A percentile compares a stretch with the other conserved stretches of the same genome.
Evolutionary conservation across 2,797 vertebrate genomes (phyloP).

Genomic region (Thunnus albacares): DNA sequence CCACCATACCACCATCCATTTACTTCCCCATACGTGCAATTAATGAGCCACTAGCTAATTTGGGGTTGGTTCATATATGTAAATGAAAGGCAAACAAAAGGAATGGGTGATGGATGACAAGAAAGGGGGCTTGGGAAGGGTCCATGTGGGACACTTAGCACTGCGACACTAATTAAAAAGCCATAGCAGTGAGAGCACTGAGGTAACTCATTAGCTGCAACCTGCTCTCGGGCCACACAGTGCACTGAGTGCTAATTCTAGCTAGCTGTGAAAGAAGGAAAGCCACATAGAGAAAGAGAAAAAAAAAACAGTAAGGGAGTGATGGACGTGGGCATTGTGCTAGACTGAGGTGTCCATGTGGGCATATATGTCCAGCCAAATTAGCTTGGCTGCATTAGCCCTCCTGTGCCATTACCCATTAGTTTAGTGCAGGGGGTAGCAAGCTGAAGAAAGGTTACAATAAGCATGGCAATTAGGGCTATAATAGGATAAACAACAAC

Average conservation of each 20-base stretch:
- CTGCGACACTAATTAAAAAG: slow-evolving; percentile 87
- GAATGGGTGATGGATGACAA: slow-evolving; percentile 83
- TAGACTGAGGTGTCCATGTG: slow-evolving; percentile 66
- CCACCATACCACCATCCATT: slow-evolving; percentile 73
- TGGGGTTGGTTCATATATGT: slow-evolving; percentile 83
- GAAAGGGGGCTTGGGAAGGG: slow-evolving; percentile 70
- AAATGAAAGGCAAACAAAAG: slow-evolving; percentile 87
- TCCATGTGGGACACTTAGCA: slow-evolving; percentile 84
- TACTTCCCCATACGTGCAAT: slow-evolving; percentile 83
- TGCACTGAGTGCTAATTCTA: slow-evolving; percentile 54
- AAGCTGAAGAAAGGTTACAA: slow-evolving; percentile 80
- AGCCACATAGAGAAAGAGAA: slow-evolving; percentile 43
- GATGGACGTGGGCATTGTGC: slow-evolving; percentile 75
- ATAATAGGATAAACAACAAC: slow-evolving; percentile 86
- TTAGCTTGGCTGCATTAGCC: slow-evolving; percentile 76
- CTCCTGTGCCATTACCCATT: slow-evolving; percentile 78
- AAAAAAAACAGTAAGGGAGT: slow-evolving; percentile 50
- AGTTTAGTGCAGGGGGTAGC: slow-evolving; percentile 74
- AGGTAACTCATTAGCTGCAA: slow-evolving; percentile 85
- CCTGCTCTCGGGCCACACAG: slow-evolving; percentile 67
- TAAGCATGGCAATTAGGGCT: slow-evolving; percentile 83
- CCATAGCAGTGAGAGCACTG: slow-evolving; percentile 79
- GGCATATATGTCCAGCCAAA: slow-evolving; percentile 76
- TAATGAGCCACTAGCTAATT: slow-evolving; percentile 85
- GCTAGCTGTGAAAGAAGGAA: slow-evolving; percentile 52